Evolutionary conservation across 2,113 vertebrate genomes (phyloP), one percentile per base, ranked within the genome.

Genomic region (Bettongia penicillata): DNA sequence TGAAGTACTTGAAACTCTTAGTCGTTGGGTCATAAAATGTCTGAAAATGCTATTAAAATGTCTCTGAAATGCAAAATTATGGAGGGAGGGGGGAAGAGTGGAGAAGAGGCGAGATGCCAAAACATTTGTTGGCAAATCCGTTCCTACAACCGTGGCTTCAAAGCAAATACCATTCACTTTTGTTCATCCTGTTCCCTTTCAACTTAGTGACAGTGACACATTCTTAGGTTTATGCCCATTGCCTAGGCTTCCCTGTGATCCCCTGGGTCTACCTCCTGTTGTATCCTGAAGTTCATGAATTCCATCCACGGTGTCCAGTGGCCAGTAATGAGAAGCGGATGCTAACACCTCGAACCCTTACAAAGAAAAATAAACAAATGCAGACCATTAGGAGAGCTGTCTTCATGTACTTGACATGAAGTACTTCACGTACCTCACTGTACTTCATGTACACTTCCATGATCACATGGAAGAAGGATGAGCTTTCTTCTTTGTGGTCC

Each of bases 251-350:
- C 47, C 6, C 6, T 0, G 91, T 43, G 51, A 0, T 23, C 37
- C 25, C 49, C 94, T 90, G 3, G 90, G 93, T 98, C 98, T 99
- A 99, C 99, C 99, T 99, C 99, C 99, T 93, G 99, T 98, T 0
- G 98, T 97, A 53, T 99, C 99, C 98, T 98, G 99, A 93, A 99
- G 98, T 43, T 99, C 99, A 5, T 98, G 98, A 96, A 99, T 99
- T 84, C 99, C 99, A 0, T 99, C 99, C 98, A 99, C 99, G 0
- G 96, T 98, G 97, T 99, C 99, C 96, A 99, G 48, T 0, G 99
- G 99, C 99, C 99, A 99, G 94, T 99, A 99, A 96, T 99, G 99
- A 90, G 99, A 99, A 90, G 99, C 99, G 0, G 99, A 99, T 10
- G 98, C 99, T 61, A 99, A 97, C 97, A 99, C 99, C 96, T 98